Evolutionary conservation across 2,888 invertebrate species (phyloP), one percentile per base, ranked within the genome.

Genomic region (Limenitis camilla): DNA sequence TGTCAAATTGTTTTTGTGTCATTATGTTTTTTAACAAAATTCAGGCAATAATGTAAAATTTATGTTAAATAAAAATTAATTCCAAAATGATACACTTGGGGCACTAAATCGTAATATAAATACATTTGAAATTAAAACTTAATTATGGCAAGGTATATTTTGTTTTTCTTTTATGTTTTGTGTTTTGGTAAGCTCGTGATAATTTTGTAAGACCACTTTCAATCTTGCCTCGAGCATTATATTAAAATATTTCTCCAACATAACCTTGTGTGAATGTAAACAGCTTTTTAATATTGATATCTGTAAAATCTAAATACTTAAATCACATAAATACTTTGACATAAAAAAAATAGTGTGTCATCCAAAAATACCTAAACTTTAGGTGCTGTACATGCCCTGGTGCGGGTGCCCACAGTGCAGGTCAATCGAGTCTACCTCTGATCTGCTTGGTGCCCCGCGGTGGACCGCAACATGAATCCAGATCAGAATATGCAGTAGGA

Each of bases 401-500:
- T 27, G 58, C 63, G 32, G 50, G 55, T 38, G 49, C 56, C 8
- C 44, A 35, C 49, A 56, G 63, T 47, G 36, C 10, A 5, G 43
- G 32, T 19, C 36, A 36, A 29, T 29, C 28, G 5, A 65, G 61
- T 52, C 62, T 81, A 58, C 85, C 84, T 0, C 68, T 86, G 35
- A 75, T 85, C 55, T 85, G 85, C 61, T 66, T 86, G 50, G 84
- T 85, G 49, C 85, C 85, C 0, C 76, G 79, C 11, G 73, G 61
- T 0, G 28, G 49, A 40, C 39, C 54, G 52, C 57, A 53, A 58
- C 67, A 3, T 61, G 61, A 5, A 59, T 67, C 4, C 42, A 60
- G 55, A 40, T 61, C 71, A 0, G 64, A 61, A 2, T 53, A 67
- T 1, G 53, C 63, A 27, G 33, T 56, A 33, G 41, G 62, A 2